Percentiles rank a stretch among this genome's conserved stretches.
These are phyloP conservation scores for Eulithis testata DNA, from an alignment of 2,888 invertebrate genomes.

Conservation along the genomic window DNA sequence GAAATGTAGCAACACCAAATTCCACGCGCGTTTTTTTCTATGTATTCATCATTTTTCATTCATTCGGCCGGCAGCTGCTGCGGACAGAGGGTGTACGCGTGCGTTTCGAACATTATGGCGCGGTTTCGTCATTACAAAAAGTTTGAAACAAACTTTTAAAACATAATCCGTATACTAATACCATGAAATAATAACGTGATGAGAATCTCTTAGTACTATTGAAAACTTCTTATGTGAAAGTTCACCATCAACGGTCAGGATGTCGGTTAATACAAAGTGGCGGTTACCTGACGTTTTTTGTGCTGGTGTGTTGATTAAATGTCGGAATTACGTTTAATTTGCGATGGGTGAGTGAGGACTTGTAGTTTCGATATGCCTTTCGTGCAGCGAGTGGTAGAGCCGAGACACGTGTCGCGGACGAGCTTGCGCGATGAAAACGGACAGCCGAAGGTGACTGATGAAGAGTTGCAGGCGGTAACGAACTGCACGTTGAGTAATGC, in stretches of 20 bases:
- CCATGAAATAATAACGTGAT: conserved; percentile 44
- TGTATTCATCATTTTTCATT: conserved; percentile 49
- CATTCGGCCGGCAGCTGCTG: conserved; percentile 72
- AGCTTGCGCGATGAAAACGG: conserved; percentile 86
- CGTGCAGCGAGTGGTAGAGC: conserved; percentile 93
- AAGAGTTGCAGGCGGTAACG: conserved; percentile 93
- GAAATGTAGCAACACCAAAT: conserved; percentile 56
- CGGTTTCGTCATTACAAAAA: conserved; percentile 75
- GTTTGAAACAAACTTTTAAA: conserved; percentile 73
- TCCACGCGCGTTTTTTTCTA: conserved; percentile 44
- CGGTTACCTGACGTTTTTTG: conserved; percentile 85
- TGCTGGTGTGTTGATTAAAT: conserved; percentile 81
- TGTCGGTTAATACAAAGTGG: conserved; percentile 85
- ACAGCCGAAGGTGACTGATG: conserved; percentile 85
- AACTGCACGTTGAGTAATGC: conserved; percentile 94
- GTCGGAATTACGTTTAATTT: conserved; percentile 78
- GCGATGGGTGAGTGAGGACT: conserved; percentile 77
- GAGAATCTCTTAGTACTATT: conserved; percentile 50
- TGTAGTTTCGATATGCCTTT: conserved; percentile 90
- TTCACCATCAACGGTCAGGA: conserved; percentile 77
- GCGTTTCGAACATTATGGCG: conserved; percentile 65
- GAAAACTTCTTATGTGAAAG: conserved; percentile 67
- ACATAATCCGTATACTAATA: conserved; percentile 53
- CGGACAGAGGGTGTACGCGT: conserved; percentile 44
- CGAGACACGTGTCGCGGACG: conserved; percentile 90